Evolutionary conservation across 2,888 invertebrate species (phyloP).

Genomic region (Sericinus montela): DNA sequence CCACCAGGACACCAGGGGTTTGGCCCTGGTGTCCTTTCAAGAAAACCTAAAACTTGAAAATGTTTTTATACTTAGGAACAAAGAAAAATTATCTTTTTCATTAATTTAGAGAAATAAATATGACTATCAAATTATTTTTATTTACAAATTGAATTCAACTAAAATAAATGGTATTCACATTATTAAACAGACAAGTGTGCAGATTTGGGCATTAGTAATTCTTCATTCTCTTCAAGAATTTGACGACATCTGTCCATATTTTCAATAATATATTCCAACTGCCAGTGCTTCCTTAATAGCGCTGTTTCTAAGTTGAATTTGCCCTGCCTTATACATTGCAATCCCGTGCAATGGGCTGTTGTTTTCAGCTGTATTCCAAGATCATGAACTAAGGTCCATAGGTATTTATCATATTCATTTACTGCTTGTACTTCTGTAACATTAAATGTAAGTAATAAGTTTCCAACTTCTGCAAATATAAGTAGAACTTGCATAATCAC

Average conservation of each 20-base stretch:
- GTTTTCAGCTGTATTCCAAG: constrained; percentile 89
- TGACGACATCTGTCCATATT: constrained; percentile 81
- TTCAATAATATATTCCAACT: constrained; percentile 81
- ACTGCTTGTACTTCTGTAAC: constrained; percentile 90
- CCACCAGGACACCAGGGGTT: too few relatives aligned
- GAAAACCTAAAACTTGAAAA: too few relatives aligned
- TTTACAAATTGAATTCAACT: neutral
- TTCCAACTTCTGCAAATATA: too few relatives aligned
- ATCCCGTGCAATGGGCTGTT: constrained; percentile 87
- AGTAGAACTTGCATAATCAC: too few relatives aligned
- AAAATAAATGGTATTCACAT: neutral
- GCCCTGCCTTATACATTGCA: constrained; percentile 91
- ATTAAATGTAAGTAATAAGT: neutral
- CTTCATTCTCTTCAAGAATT: constrained; percentile 72
- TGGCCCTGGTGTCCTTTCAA: too few relatives aligned
- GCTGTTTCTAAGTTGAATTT: constrained; percentile 88
- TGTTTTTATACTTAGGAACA: too few relatives aligned
- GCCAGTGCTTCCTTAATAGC: constrained; percentile 91
- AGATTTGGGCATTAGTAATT: constrained; percentile 58
- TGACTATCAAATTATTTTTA: neutral
- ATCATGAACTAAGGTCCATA: constrained; percentile 89
- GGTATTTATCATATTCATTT: constrained; percentile 89
- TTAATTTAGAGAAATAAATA: neutral
- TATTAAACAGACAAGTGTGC: constrained; percentile 41
- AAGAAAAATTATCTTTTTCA: too few relatives aligned